Evolutionary conservation across 64 coral and sea anemone genomes (phyloP).

Genomic region (Astreopora myriophthalma): DNA sequence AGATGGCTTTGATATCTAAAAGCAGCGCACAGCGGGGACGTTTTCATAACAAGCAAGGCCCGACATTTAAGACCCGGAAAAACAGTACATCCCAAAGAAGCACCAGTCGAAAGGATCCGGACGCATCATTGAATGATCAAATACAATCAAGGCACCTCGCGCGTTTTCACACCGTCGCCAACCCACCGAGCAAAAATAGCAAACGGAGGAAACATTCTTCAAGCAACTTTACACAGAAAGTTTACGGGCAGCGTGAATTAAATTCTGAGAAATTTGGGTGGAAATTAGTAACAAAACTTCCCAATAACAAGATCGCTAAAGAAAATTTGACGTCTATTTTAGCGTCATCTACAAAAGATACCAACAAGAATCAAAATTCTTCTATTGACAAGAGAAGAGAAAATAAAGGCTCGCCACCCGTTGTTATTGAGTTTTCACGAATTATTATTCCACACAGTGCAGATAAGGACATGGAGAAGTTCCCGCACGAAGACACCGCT

Average conservation of each 20-base stretch:
- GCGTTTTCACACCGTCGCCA: background rate
- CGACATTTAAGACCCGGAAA: background rate
- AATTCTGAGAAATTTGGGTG: background rate
- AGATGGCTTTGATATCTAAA: background rate
- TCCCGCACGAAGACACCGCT: background rate
- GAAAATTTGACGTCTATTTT: background rate
- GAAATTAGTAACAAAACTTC: background rate
- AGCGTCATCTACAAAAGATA: background rate
- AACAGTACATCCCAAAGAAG: background rate
- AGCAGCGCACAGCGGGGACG: background rate
- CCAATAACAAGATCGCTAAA: background rate
- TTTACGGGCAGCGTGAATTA: background rate
- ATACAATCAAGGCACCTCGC: slow-evolving; percentile 17
- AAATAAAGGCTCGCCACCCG: slow-evolving; percentile 9
- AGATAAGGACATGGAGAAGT: background rate
- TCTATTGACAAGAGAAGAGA: slow-evolving; percentile 13
- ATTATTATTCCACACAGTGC: background rate
- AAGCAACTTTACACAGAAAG: background rate
- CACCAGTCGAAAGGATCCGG: background rate
- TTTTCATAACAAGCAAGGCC: background rate
- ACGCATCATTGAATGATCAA: background rate
- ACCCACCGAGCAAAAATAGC: background rate
- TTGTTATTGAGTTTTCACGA: slow-evolving; percentile 41
- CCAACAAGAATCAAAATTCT: background rate
- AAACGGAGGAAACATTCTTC: background rate